phyloP scores from a whole-genome alignment of 2,797 vertebrate genomes.

The Mus caroli region DNA sequence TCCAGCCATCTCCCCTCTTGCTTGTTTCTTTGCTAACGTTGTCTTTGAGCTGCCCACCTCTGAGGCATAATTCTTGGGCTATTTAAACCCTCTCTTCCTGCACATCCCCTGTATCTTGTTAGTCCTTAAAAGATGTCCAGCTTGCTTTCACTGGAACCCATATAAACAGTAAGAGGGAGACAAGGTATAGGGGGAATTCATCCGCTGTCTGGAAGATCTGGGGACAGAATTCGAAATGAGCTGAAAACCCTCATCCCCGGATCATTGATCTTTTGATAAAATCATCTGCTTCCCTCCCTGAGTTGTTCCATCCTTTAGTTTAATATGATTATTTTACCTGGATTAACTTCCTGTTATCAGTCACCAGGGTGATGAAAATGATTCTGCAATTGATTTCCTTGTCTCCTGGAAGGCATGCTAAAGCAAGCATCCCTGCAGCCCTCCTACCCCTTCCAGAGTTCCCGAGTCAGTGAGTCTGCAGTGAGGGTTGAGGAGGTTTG shows the following conservation, averaged over 20 bases:
- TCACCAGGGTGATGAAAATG: not conserved
- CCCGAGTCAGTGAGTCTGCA: not conserved
- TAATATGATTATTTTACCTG: not conserved
- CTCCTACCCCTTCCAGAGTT: not conserved
- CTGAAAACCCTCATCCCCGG: not conserved
- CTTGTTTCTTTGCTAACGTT: not conserved
- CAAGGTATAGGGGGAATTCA: not conserved
- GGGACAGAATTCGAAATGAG: not conserved
- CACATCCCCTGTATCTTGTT: not conserved
- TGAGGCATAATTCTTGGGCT: not conserved
- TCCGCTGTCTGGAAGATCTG: not conserved
- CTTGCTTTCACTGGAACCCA: not conserved
- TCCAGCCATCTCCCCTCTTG: not conserved
- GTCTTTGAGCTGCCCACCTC: not conserved
- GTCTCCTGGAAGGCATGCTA: not conserved
- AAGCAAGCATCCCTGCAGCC: not conserved
- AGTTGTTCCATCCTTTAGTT: not conserved
- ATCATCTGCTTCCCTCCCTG: not conserved
- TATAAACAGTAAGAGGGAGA: not conserved
- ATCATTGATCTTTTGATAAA: slow-evolving; percentile 6
- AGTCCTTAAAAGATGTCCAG: not conserved
- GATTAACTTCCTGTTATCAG: slow-evolving; percentile 11
- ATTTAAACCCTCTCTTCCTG: not conserved
- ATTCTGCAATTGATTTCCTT: not conserved
- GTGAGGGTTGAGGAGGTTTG: not conserved